These are phyloP conservation scores for Yponomeuta cagnagella DNA, from an alignment of 2,888 invertebrate genomes.

Conservation along the genomic window DNA sequence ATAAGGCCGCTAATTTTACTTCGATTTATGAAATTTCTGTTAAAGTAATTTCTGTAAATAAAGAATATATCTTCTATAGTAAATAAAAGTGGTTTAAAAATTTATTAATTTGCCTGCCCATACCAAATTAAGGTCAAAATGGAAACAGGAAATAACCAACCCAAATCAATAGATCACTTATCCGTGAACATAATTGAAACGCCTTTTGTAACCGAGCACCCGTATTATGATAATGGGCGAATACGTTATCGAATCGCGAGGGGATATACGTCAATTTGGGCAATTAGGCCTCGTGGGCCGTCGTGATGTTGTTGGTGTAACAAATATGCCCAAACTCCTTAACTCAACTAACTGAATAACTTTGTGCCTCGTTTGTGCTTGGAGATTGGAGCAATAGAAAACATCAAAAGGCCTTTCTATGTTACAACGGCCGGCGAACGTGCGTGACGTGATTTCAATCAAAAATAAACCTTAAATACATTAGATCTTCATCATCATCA, in stretches of 20 bases:
- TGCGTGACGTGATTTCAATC: too few species aligned
- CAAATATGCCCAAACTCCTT: not conserved
- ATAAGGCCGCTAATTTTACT: too few species aligned
- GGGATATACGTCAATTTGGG: constrained; percentile 1
- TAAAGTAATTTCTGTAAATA: too few species aligned
- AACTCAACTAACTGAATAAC: not conserved
- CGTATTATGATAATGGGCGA: not conserved
- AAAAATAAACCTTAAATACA: too few species aligned
- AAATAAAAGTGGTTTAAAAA: too few species aligned
- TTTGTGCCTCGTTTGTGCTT: not conserved
- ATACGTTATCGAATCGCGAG: not conserved
- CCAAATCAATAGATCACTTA: not conserved
- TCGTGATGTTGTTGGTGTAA: not conserved
- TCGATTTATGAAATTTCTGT: too few species aligned
- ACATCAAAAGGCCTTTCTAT: too few species aligned
- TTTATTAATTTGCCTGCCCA: too few species aligned
- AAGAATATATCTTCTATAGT: too few species aligned
- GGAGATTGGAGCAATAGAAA: not conserved
- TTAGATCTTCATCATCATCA: too few species aligned
- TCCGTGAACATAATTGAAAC: not conserved
- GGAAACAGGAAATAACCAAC: not conserved
- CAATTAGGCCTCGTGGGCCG: not conserved
- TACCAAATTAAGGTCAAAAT: not conserved
- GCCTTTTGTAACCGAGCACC: not conserved
- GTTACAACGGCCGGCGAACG: too few species aligned